These are phyloP conservation scores for Oreochromis mossambicus DNA, from an alignment of 2,797 vertebrate genomes.

Conservation along the genomic window DNA sequence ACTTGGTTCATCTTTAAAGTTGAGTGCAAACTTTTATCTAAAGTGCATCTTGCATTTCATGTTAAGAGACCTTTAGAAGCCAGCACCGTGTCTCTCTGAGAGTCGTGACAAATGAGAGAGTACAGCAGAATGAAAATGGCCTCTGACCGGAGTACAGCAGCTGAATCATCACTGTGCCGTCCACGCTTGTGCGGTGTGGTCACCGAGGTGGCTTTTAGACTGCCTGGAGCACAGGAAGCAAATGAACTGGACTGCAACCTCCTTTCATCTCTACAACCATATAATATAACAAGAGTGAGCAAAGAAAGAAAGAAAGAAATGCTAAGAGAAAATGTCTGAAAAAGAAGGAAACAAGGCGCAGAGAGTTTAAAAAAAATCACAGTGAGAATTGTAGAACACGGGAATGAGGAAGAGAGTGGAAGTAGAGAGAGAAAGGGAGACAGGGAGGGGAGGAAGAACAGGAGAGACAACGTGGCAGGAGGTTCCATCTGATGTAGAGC, in stretches of 20 bases:
- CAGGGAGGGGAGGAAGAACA: slow-evolving; percentile 37
- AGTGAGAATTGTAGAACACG: slow-evolving; percentile 24
- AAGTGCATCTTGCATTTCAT: background rate
- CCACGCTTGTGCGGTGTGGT: slow-evolving; percentile 38
- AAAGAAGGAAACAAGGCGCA: background rate
- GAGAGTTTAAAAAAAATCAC: background rate
- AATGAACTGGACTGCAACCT: slow-evolving; percentile 39
- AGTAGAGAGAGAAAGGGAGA: slow-evolving; percentile 14
- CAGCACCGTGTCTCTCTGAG: background rate
- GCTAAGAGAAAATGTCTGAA: background rate
- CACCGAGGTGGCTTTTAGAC: slow-evolving; percentile 59
- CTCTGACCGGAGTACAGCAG: slow-evolving; percentile 5
- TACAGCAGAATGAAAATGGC: slow-evolving; percentile 14
- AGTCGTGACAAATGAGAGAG: slow-evolving; percentile 35
- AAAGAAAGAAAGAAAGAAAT: background rate
- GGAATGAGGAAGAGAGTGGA: slow-evolving; percentile 48
- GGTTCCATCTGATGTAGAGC: slow-evolving; percentile 49
- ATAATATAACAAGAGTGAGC: slow-evolving; percentile 26
- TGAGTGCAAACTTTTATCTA: background rate
- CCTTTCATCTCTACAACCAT: slow-evolving; percentile 55
- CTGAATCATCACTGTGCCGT: slow-evolving; percentile 24
- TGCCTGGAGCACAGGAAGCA: slow-evolving; percentile 49
- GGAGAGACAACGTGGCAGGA: slow-evolving; percentile 77
- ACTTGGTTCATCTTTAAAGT: background rate
- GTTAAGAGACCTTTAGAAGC: background rate